Percentiles rank a stretch among this genome's conserved stretches.
Evolutionary conservation across 2,113 vertebrate genomes (phyloP).

Genomic region (Siniperca knerii): DNA sequence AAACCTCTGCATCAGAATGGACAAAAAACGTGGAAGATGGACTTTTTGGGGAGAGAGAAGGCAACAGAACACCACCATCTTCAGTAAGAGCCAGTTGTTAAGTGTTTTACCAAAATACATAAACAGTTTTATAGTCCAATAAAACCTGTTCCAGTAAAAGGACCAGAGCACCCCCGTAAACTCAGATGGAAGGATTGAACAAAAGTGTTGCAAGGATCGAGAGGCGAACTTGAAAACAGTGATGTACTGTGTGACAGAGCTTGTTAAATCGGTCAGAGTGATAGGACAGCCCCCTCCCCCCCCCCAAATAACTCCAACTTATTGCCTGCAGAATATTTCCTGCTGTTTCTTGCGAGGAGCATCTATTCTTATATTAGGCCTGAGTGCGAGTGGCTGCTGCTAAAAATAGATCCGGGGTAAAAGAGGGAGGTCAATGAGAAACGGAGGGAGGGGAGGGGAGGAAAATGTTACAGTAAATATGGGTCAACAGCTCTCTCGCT

Average conservation of each 20-base stretch:
- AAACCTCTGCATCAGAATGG: background rate
- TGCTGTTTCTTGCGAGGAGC: conserved; percentile 53
- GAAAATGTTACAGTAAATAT: conserved; percentile 80
- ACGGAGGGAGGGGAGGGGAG: conserved; percentile 45
- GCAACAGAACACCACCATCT: background rate
- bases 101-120: conserved; percentile 2
- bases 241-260: conserved; percentile 11
- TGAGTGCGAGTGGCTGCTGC: conserved; percentile 55
- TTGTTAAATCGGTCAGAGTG: conserved; percentile 32
- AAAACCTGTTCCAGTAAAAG: background rate
- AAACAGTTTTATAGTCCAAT: background rate
- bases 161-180: background rate
- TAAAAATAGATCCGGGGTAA: conserved; percentile 83
- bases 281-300: conserved; percentile 18
- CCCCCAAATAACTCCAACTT: background rate
- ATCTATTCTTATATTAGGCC: conserved; percentile 66
- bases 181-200: background rate
- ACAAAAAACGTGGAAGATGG: background rate
- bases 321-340: conserved; percentile 41
- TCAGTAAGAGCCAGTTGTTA: background rate
- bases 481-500: conserved; percentile 70
- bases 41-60: background rate
- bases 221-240: conserved; percentile 4
- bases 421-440: conserved; percentile 75
- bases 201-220: background rate